These are phyloP conservation scores for Semotilus atromaculatus DNA, from an alignment of 2,797 vertebrate genomes.

Conservation along the genomic window DNA sequence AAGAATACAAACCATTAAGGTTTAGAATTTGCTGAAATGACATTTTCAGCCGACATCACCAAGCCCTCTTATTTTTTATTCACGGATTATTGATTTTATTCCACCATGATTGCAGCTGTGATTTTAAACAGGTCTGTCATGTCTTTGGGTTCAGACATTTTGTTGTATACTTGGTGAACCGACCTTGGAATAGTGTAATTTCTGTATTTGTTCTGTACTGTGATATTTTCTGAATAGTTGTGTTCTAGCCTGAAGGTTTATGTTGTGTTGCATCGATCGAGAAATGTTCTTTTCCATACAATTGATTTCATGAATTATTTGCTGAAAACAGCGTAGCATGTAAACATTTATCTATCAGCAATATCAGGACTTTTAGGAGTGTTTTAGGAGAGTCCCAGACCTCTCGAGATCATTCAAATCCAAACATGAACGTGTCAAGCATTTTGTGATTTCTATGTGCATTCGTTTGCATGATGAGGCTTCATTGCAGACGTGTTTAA, in stretches of 20 bases:
- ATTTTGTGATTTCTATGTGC: background rate
- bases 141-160: background rate
- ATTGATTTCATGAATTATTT: background rate
- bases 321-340: background rate
- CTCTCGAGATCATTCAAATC: background rate
- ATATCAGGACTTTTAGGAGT: background rate
- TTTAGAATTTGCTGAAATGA: background rate
- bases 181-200: background rate
- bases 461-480: conserved; percentile 11
- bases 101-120: background rate
- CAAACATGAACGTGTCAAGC: background rate
- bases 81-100: background rate
- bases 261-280: background rate
- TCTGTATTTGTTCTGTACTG: background rate
- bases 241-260: background rate
- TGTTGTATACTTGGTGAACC: too few species aligned
- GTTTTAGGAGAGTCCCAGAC: background rate
- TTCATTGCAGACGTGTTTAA: background rate
- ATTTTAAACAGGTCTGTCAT: too few species aligned
- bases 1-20: background rate
- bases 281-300: background rate
- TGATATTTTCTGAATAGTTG: too few species aligned
- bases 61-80: background rate
- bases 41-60: too few species aligned
- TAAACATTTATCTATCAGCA: background rate